Base-by-base conservation (phyloP, 2,797 vertebrate species). In the Tapirus indicus region DNA sequence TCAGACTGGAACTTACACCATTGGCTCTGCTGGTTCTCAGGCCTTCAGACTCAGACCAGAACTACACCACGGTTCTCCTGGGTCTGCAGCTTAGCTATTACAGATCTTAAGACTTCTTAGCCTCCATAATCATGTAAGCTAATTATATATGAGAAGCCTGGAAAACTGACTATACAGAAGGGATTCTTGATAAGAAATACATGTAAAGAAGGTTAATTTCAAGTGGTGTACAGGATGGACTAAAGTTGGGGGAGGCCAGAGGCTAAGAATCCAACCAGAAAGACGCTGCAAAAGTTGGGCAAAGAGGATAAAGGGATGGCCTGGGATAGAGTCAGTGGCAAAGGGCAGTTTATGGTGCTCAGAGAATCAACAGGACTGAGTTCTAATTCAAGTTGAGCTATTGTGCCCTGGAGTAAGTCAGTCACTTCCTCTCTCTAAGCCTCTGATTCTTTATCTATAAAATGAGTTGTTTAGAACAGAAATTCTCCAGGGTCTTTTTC, bases 391-490 rank as follows among this genome's bases (percentile, higher is more conserved):
- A 87, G 23, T 38, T 60, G 52, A 66, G 49, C 41, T 29, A 38
- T n/a, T 91, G 52, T 64, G 69, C 54, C 49, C 77, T 85, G 14
- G 18, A 52, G 14, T 69, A 80, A 85, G 9, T 56, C 32, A 69
- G n/a, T 49, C 25, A 56, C 20, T 95, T 77, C 62, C 56, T 17
- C 10, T 90, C 17, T 83, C 52, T 49, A 93, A 95, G 47, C 68
- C 75, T 96, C 41, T 86, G 13, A 80, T 29, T 84, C 44, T 47
- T 87, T 62, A 83, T 82, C 66, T 77, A 69, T 80, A 80, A 91
- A 92, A 90, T 52, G 25, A 92, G 32, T 89, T 71, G 17, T 91
- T 92, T 93, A 93, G n/a, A 93, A 21, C 49, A 87, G 66, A 96
- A 92, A 92, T 74, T 52, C 60, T 66, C 38, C 71, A 92, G 41